Evolutionary conservation across 2,797 vertebrate genomes (phyloP), one percentile per base, ranked within the genome.

Genomic region (Rachycentron canadum): DNA sequence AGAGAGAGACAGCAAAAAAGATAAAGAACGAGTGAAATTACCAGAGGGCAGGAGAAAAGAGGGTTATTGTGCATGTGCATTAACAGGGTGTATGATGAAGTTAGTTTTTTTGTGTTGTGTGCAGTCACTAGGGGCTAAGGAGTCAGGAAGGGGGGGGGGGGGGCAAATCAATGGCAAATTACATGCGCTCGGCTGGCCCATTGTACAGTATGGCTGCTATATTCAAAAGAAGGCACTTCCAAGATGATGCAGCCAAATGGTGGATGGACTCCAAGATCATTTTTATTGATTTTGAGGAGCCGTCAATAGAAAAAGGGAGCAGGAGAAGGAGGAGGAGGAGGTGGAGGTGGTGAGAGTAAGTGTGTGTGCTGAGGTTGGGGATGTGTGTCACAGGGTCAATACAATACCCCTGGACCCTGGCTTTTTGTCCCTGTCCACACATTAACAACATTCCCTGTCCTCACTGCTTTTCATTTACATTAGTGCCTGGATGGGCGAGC

Each of bases 91-190:
- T 95, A 94, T 95, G 95, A 97, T 95, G 95, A 96, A 97, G 95
- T 93, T 96, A 93, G 95, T 94, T 92, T 94, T 75, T 91, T 87
- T 89, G 91, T 93, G 89, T 49, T 95, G 89, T 86, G 87, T 92
- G 93, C 94, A 95, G 94, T 97, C 97, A 96, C 96, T 96, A 93
- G 96, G 92, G 96, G 96, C 96, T 95, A 97, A 94, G 94, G 95
- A 97, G 96, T 95, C 93, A 89, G 92, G 92, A 87, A 62, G 76
- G 66, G 72, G 50, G 84, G 74, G 43, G 85, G 74, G 76, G 76
- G 14, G 74, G 80, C 78, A 95, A 97, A 98, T 98, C 97, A 96
- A 97, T 98, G 96, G 92, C 95, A 96, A 97, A 97, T 98, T 98
- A 97, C 94, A 93, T 80, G 92, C 94, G 96, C 96, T 96, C 92